Base-by-base conservation (phyloP, 2,113 vertebrate species). In the Thinocorus orbignyianus region DNA sequence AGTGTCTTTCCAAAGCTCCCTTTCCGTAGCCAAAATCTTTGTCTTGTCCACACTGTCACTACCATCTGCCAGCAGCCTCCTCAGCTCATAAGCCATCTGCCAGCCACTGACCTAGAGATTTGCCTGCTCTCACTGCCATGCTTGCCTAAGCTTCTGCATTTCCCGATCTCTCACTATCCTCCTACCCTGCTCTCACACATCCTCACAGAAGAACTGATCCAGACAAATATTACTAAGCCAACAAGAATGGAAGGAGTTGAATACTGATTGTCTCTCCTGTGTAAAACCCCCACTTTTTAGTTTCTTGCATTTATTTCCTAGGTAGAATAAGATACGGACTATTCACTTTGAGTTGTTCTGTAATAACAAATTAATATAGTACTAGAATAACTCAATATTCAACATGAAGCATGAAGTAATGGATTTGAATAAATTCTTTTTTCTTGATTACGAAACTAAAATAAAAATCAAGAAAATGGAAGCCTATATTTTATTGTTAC, bases 21-120 rank as follows among this genome's bases (percentile, higher is more conserved):
- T 96, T 95, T 97, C 89, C 65, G 86, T 84, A 88, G 96, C 96
- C 97, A 97, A 97, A 97, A 96, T 95, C 97, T 94, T 77, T 82
- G 97, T 97, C 98, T 98, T 97, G 97, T 97, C 98, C 96, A 97
- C 97, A 97, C 97, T 97, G 97, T 97, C 97, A 97, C 81, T 96
- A 97, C 98, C 97, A 98, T 98, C 98, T 98, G 98, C 96, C 98
- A 97, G 96, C 84, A 93, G 86, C 95, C 95, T 90, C 91, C 86
- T 95, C 94, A 95, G 97, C 97, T 97, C 97, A 92, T 90, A 84
- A 96, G 88, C 98, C 98, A 98, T 98, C 98, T 98, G 98, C 97
- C 97, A 97, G 97, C 95, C 95, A 94, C 96, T 97, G 97, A 98
- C 98, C 98, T 95, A 22, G 91, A 92, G 97, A 91, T 96, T 94